Conservation (phyloP, 2,888 invertebrate species). For the Macrostomum cliftonense region DNA sequence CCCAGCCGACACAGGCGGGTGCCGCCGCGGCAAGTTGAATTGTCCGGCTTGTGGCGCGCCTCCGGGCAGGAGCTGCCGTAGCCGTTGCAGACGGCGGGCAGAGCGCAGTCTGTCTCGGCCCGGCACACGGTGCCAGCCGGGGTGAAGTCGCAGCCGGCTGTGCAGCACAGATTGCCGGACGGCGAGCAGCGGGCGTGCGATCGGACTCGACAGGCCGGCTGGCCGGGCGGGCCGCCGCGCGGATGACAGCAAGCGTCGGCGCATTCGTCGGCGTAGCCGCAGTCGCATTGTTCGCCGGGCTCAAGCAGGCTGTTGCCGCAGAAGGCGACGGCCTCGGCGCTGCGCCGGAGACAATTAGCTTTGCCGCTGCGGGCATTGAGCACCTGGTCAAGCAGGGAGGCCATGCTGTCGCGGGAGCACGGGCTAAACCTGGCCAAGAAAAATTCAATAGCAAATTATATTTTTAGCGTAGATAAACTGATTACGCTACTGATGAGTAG, state of each 20-base stretch:
- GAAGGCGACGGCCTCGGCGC: conserved; percentile 80
- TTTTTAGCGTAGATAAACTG: too few species aligned
- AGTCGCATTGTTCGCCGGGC: conserved; percentile 91
- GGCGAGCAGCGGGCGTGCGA: conserved; percentile 13
- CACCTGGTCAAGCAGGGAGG: conserved; percentile 74
- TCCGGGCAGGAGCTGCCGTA: conserved; percentile 63
- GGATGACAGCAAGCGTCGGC: conserved; percentile 58
- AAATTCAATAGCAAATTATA: too few species aligned
- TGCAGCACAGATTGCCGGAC: conserved; percentile 14
- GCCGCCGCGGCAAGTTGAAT: too few species aligned
- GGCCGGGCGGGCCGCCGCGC: background rate
- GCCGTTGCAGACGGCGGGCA: conserved; percentile 17
- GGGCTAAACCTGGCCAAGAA: conserved; percentile 59
- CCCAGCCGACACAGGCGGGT: too few species aligned
- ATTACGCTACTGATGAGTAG: too few species aligned
- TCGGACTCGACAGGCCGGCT: too few species aligned
- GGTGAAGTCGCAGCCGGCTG: conserved; percentile 5
- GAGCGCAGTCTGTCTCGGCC: background rate
- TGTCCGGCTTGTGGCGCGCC: conserved; percentile 59
- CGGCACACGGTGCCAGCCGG: background rate
- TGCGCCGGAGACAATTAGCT: conserved; percentile 12
- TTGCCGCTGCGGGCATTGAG: conserved; percentile 35
- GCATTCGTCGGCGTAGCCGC: conserved; percentile 71
- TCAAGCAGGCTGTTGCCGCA: conserved; percentile 98
- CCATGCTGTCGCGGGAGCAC: conserved; percentile 83